Base-by-base conservation (phyloP, 2,888 invertebrate genomes). In the Aporophyla lueneburgensis region DNA sequence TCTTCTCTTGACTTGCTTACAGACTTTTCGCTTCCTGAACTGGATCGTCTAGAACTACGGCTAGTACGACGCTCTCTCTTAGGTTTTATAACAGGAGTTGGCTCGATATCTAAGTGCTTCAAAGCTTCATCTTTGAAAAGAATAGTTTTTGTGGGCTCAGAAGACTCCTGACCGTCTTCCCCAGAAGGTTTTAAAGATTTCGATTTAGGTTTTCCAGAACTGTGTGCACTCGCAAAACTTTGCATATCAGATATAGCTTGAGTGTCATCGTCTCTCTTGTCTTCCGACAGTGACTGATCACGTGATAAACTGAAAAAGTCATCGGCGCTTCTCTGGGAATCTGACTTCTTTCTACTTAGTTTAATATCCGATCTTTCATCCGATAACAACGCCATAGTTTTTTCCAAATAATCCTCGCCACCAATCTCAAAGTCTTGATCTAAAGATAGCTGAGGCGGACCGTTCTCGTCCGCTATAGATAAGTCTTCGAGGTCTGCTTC, bases 401-500 rank as follows among this genome's bases (percentile, higher is more conserved):
- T 96, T 91, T 96, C 97, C 87, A 94, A 94, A 92, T 97, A 97
- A 88, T 97, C 97, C 71, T 97, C 97, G 7, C 93, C 93, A 1
- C 95, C 96, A 10, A 97, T 93, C n/a, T 97, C 96, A n/a, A 96
- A 92, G 21, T 97, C 96, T 74, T 96, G 97, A 74, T 97, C 97
- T 75, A 97, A 95, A 27, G 96, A 96, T 46, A 96, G 83, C 73
- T 94, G 94, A 0, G 93, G 93, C 0, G 90, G 88, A n/a, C 92
- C 94, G 68, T 97, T 97, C 89, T 98, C 98, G 90, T 98, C 98
- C 59, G 97, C 97, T 74, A 98, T 98, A 0, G 99, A 98, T 78
- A 98, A 97, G 88, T 99, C 99, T 91, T 99, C 99, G 81, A 99
- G 96, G 85, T 98, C 99, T 0, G 98, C 98, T 94, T 99, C 99